Evolutionary conservation across 2,113 vertebrate species (phyloP).

Genomic region (Myotis davidii): DNA sequence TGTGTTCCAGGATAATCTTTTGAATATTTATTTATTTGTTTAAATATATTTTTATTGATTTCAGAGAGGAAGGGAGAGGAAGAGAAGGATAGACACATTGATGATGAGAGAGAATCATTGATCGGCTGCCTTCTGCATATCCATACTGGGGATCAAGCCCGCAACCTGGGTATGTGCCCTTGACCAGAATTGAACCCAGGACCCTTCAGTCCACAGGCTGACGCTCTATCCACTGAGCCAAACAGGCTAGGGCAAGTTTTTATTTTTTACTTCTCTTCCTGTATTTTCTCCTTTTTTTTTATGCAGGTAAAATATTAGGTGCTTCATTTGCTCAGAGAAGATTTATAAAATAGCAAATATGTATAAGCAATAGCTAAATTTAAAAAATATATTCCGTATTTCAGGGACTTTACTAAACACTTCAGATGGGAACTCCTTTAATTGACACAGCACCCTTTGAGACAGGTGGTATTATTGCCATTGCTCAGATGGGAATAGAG

Average conservation of each 20-base stretch:
- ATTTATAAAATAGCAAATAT: neutral
- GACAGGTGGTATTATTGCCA: neutral
- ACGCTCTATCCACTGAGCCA: too few species aligned
- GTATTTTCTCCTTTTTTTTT: neutral
- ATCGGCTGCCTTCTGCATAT: too few species aligned
- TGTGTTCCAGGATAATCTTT: neutral
- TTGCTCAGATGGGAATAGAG: neutral
- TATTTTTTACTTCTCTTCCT: neutral
- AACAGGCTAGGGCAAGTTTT: too few species aligned
- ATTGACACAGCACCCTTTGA: neutral
- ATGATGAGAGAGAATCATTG: too few species aligned
- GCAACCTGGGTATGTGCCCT: too few species aligned
- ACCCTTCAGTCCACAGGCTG: too few species aligned
- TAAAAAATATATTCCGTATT: neutral
- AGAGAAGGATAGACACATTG: too few species aligned
- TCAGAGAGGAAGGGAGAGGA: too few species aligned
- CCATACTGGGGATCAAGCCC: too few species aligned
- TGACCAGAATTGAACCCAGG: too few species aligned
- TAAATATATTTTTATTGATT: too few species aligned
- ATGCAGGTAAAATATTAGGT: neutral
- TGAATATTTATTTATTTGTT: neutral
- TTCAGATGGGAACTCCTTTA: neutral
- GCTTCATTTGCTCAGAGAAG: neutral
- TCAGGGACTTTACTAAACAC: neutral
- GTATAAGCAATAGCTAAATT: neutral